These are phyloP conservation scores for Actenoides lindsayi DNA, from an alignment of 2,113 vertebrate species.

Conservation along the genomic window DNA sequence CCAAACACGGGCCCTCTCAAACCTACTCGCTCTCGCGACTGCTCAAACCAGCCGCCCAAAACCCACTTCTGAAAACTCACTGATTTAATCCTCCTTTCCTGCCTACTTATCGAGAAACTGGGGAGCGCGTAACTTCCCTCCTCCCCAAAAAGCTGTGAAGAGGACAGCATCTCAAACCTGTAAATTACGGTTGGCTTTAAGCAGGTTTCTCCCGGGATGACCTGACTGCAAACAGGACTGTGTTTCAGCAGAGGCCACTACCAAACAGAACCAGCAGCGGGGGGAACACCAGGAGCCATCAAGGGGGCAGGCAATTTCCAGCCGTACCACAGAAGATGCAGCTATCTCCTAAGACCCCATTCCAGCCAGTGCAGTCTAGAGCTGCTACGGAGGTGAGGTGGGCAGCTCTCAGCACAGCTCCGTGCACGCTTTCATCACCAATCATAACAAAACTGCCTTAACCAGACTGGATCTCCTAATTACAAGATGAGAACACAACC, in stretches of 20 bases:
- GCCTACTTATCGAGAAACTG: neutral
- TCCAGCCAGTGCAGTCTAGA: neutral
- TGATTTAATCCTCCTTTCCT: neutral
- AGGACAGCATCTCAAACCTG: neutral
- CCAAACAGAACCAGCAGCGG: neutral
- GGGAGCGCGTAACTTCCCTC: neutral
- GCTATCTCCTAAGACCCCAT: neutral
- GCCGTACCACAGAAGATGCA: neutral
- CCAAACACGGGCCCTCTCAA: neutral
- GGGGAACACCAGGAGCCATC: neutral
- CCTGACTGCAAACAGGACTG: neutral
- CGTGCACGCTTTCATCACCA: neutral
- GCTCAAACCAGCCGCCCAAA: neutral
- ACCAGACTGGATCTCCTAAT: neutral
- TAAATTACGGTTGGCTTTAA: neutral
- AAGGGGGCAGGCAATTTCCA: neutral
- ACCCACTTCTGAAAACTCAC: neutral
- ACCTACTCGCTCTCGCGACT: fast-evolving
- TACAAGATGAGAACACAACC: neutral
- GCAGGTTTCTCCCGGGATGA: neutral
- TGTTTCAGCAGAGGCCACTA: neutral
- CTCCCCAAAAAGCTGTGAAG: neutral
- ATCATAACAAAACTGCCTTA: neutral
- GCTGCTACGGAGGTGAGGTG: neutral
- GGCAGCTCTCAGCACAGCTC: neutral